phyloP scores from a whole-genome alignment of 2,113 vertebrate genomes.

The Garra rufa region DNA sequence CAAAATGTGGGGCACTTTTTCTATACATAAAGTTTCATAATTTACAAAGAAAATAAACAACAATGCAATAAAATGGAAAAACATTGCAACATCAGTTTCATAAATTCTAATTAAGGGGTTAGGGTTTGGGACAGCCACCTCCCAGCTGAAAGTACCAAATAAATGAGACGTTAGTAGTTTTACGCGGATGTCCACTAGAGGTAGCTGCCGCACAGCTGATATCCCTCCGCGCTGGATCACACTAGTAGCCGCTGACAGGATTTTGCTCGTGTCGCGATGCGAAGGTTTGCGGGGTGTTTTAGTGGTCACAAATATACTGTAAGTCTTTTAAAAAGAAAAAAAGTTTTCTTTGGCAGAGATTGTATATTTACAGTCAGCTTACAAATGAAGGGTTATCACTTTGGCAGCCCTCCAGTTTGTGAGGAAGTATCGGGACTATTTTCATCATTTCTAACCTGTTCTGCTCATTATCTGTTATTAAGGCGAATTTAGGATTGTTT shows the following conservation, averaged over 20 bases:
- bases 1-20: no score
- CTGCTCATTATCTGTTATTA: neutral
- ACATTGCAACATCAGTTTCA: no score
- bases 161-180: no score
- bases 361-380: neutral
- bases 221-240: neutral
- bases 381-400: neutral
- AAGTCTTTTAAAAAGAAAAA: neutral
- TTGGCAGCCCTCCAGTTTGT: neutral
- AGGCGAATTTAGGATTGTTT: neutral
- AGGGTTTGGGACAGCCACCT: no score
- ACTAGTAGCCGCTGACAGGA: neutral
- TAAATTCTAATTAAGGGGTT: no score
- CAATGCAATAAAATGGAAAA: no score
- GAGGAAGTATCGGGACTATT: neutral
- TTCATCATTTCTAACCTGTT: neutral
- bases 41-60: no score
- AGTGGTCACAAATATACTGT: neutral
- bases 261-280: neutral
- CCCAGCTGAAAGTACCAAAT: no score
- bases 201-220: neutral
- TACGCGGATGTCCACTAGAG: neutral
- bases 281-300: no score
- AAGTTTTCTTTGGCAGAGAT: neutral
- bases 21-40: no score